Evolutionary conservation across 2,797 vertebrate species (phyloP), one percentile per base, ranked within the genome.

Genomic region (Coranthus polyacanthus): DNA sequence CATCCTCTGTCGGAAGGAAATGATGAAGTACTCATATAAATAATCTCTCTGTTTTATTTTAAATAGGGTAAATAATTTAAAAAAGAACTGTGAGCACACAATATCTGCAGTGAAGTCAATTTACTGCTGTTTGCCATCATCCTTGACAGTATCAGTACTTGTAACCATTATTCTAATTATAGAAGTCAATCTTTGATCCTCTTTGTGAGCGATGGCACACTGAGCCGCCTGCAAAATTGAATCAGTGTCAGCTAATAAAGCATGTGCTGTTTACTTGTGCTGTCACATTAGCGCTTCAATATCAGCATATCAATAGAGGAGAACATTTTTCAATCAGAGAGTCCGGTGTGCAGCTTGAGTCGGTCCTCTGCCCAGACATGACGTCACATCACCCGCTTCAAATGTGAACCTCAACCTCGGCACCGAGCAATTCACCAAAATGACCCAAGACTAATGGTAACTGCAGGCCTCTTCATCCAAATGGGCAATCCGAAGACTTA

Each of bases 1-100:
- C 97, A 0, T 96, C 97, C 93, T 98, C 97, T 98, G 89, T 12
- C 5, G 17, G 21, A 21, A 16, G 46, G 46, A 47, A 26, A 24
- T 65, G 15, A 15, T 5, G 18, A 16, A 12, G 13, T 53, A 16
- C 26, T 45, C 4, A 41, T 42, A 29, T 13, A 26, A 49, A n/a
- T 38, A 16, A 13, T 15, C 10, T 13, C 12, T 39, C 5, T 16
- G 15, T 22, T 11, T 20, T 10, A 8, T 37, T 22, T 3, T 24
- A 11, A 46, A 29, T 34, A 20, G 2, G 26, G 5, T 38, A 39
- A 17, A 64, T 24, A 34, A 39, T 39, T 5, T 5, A 5, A 29
- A 11, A 9, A 41, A 17, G 3, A 13, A 7, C 3, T 51, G 17
- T n/a, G n/a, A n/a, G n/a, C 49, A 70, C 17, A 16, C 13, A 52